Base-by-base conservation (phyloP, 2,888 invertebrate genomes). In the Lordiphosa fenestrarum region DNA sequence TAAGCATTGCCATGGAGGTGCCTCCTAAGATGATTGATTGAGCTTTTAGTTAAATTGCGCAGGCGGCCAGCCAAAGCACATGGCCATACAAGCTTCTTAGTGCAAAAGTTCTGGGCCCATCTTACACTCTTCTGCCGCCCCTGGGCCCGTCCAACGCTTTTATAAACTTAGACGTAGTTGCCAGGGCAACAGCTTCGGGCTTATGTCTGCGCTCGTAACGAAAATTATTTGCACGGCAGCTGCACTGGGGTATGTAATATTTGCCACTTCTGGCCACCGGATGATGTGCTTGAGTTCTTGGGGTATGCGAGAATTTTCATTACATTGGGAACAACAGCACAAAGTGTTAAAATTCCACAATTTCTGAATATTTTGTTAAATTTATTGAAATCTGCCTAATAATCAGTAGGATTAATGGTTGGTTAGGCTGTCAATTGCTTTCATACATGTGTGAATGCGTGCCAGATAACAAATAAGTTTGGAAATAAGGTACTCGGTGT, bases 11-110 rank as follows among this genome's bases (percentile, higher is more conserved):
- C 65, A 62, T 62, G 69, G 68, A 58, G 69, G 60, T 49, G 59
- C 38, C 48, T 42, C 19, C 59, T 50, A 39, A 61, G 69, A 76
- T 78, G 78, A 78, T 78, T 78, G 80, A 78, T 78, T 78, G 76
- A 72, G 78, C 80, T 78, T 73, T 78, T 73, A 78, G 80, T 73
- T 73, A 80, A 78, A 78, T 80, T 80, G 73, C 68, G 56, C 69
- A 63, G 61, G 58, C 62, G 73, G 64, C 53, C 61, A 66, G 54
- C 61, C 46, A 54, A 55, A 70, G 62, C 67, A 50, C 57, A 58
- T 52, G 25, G 36, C 37, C 63, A 56, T 59, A 76, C 56, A 66
- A 65, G 62, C 57, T 50, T 55, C 71, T 71, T 71, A 71, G 69
- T 66, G 57, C 41, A 69, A 71, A 71, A 50, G 57, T 67, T 23